Base-by-base conservation (phyloP, 2,113 vertebrate genomes). In the Synchiropus splendidus region DNA sequence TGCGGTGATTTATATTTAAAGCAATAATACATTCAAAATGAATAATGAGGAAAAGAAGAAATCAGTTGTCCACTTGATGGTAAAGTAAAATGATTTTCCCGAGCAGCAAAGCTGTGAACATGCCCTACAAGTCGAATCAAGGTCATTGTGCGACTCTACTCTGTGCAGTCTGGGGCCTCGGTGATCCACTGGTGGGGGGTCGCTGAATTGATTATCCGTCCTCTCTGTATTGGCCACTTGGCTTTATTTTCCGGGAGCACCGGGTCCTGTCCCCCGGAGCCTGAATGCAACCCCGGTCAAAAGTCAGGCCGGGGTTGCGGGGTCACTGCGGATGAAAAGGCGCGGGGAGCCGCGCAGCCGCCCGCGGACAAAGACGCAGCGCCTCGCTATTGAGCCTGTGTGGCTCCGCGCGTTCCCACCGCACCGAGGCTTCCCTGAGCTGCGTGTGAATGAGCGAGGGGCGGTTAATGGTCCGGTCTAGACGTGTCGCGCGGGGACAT, bases 261-360 rank as follows among this genome's bases (percentile, higher is more conserved):
- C 50, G 54, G 58, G 54, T 53, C 51, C 13, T 58, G 40, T n/a
- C n/a, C n/a, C n/a, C n/a, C n/a, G n/a, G n/a, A n/a, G n/a, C n/a
- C n/a, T 83, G 75, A 84, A 84, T 82, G 60, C 67, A 16, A 15
- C 39, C n/a, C 45, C 64, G 82, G 83, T 84, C 83, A 84, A 69
- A 79, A 81, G 82, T 82, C 83, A 80, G 10, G 11, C 45, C 66
- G 60, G 73, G 82, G 83, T 84, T 70, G 67, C 55, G 27, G 72
- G 83, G 82, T 83, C 82, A 84, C 41, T 12, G 40, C 35, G 48
- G 39, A 73, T 80, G 82, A 85, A 85, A 82, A 63, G 80, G 66
- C 42, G 54, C 39, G 57, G 70, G 62, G 62, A 53, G 66, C 51
- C 48, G 31, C 46, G 18, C 52, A 45, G 70, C 46, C 12, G 15